These are phyloP conservation scores for Oreonectes daqikongensis DNA, from an alignment of 2,797 vertebrate species.

Conservation along the genomic window DNA sequence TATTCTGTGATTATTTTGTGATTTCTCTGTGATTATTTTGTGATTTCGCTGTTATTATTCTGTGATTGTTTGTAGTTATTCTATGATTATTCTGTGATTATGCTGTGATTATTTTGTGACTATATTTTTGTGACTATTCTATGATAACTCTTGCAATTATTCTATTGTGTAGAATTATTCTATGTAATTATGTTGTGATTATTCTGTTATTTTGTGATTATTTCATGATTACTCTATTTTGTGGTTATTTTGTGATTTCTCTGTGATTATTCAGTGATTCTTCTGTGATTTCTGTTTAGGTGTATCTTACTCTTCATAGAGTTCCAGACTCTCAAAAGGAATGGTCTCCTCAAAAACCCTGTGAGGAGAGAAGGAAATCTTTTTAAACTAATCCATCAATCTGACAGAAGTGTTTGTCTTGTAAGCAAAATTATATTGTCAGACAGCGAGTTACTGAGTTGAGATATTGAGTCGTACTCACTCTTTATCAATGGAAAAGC, in stretches of 20 bases:
- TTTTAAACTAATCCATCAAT: too few species aligned
- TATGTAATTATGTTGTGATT: too few species aligned
- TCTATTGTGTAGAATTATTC: too few species aligned
- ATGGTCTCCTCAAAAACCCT: slow-evolving; percentile 84
- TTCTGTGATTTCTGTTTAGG: not conserved
- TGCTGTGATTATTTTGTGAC: too few species aligned
- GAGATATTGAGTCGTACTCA: slow-evolving; percentile 67
- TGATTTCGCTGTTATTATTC: too few species aligned
- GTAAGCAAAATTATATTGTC: not conserved
- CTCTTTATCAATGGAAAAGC: slow-evolving; percentile 84
- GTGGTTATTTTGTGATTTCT: not conserved
- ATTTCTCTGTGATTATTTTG: too few species aligned
- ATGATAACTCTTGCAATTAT: too few species aligned
- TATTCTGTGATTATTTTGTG: too few species aligned
- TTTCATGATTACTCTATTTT: too few species aligned
- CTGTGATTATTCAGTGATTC: slow-evolving; percentile 15
- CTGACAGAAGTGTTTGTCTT: not conserved
- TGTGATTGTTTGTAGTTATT: not conserved
- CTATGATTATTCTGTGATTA: not conserved
- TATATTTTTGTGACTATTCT: not conserved
- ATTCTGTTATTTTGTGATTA: too few species aligned
- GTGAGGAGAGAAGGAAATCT: slow-evolving; percentile 27
- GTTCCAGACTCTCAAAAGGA: slow-evolving; percentile 78
- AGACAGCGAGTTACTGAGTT: too few species aligned
- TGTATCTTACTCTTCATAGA: slow-evolving; percentile 78